Percentiles rank a stretch among this genome's conserved stretches.
Evolutionary conservation across 2,888 invertebrate genomes (phyloP).

Genomic region (Eugnorisma glareosa): DNA sequence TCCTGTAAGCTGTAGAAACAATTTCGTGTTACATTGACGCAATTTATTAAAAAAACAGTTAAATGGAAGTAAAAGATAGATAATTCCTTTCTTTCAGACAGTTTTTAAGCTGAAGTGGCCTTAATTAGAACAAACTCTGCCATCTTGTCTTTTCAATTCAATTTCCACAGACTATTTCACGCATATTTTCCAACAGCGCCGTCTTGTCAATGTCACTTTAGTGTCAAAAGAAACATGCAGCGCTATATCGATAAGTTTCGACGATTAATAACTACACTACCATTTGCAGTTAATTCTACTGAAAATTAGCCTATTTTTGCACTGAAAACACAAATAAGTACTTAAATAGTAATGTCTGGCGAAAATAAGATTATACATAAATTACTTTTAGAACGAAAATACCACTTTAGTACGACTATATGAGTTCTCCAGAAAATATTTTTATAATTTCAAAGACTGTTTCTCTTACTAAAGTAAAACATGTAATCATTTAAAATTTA

Average conservation of each 20-base stretch:
- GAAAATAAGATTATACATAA: conserved; percentile 27
- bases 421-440: conserved; percentile 14
- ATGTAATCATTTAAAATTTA: background rate
- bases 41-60: no score
- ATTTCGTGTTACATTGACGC: no score
- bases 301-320: background rate
- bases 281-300: background rate
- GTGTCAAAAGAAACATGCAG: background rate
- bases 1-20: no score
- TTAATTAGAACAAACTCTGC: background rate
- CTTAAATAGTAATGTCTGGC: background rate
- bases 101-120: background rate
- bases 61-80: no score
- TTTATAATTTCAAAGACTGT: conserved; percentile 8
- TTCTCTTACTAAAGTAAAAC: background rate
- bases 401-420: conserved; percentile 46
- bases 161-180: background rate
- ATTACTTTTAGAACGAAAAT: conserved; percentile 27
- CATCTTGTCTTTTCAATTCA: background rate
- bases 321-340: conserved; percentile 3
- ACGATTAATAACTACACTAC: background rate
- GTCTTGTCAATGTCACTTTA: background rate
- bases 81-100: background rate
- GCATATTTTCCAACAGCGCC: background rate
- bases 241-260: background rate